phyloP scores from a whole-genome alignment of 2,113 vertebrate genomes.

The Dromaius novaehollandiae region DNA sequence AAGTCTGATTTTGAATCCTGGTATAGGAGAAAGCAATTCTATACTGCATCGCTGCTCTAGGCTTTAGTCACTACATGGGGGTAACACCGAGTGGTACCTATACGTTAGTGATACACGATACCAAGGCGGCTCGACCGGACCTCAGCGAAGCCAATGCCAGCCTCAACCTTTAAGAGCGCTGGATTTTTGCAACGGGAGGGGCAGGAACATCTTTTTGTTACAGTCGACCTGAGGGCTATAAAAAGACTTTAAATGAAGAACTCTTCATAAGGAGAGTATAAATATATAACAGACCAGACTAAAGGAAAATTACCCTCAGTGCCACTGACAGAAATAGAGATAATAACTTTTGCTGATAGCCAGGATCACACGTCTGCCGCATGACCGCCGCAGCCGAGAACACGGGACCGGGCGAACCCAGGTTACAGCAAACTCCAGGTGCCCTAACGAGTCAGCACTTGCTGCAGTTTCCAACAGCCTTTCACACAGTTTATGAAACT shows the following conservation, averaged over 20 bases:
- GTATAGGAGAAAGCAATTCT: neutral
- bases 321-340: neutral
- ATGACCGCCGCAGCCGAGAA: neutral
- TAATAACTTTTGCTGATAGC: neutral
- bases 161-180: neutral
- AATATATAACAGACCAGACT: neutral
- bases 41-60: neutral
- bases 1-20: neutral
- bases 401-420: neutral
- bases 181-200: no score
- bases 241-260: neutral
- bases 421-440: neutral
- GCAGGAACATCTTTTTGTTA: neutral
- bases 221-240: neutral
- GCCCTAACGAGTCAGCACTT: neutral
- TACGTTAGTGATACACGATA: neutral
- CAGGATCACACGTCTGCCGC: neutral
- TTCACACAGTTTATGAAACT: neutral
- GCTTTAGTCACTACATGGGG: neutral
- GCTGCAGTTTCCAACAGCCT: neutral
- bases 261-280: neutral
- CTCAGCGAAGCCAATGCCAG: neutral
- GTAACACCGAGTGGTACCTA: neutral
- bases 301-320: neutral
- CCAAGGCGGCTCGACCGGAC: neutral